Evolutionary conservation across 2,797 vertebrate species (phyloP).

Genomic region (Nannoperca australis): DNA sequence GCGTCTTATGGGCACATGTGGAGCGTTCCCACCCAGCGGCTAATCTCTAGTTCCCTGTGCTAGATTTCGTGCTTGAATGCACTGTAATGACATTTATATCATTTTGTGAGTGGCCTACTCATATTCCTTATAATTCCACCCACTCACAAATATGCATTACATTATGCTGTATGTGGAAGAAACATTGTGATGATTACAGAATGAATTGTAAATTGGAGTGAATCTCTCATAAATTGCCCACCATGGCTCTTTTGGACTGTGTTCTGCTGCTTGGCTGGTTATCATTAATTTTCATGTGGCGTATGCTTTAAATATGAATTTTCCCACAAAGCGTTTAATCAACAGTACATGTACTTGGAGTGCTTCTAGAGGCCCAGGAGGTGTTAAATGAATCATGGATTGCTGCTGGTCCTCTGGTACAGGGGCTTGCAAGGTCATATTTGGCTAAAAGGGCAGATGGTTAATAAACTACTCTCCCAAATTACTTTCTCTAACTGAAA

Average conservation of each 20-base stretch:
- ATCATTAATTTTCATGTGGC: slow-evolving; percentile 81
- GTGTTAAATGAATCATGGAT: slow-evolving; percentile 85
- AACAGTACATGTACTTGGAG: slow-evolving; percentile 72
- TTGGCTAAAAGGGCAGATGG: slow-evolving; percentile 76
- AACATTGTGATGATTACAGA: slow-evolving; percentile 78
- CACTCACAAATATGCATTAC: slow-evolving; percentile 74
- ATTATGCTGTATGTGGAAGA: slow-evolving; percentile 73
- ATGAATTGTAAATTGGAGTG: slow-evolving; percentile 78
- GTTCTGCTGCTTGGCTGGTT: slow-evolving; percentile 74
- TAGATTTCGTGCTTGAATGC: slow-evolving; percentile 83
- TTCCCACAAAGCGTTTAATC: slow-evolving; percentile 80
- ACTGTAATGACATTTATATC: slow-evolving; percentile 85
- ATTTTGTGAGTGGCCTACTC: slow-evolving; percentile 76
- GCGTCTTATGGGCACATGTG: slow-evolving; percentile 77
- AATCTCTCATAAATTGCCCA: slow-evolving; percentile 72
- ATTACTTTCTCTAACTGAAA: slow-evolving; percentile 75
- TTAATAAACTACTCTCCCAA: slow-evolving; percentile 78
- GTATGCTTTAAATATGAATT: slow-evolving; percentile 83
- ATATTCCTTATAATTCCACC: slow-evolving; percentile 78
- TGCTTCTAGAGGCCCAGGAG: slow-evolving; percentile 73
- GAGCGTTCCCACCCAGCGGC: slow-evolving; percentile 78
- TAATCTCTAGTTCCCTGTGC: slow-evolving; percentile 79
- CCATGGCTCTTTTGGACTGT: slow-evolving; percentile 55
- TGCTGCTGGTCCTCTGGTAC: slow-evolving; percentile 78
- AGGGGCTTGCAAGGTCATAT: slow-evolving; percentile 78